Evolutionary conservation across 2,888 invertebrate species (phyloP), one percentile per base, ranked within the genome.

Genomic region (Rhagophthalmus giganteus): DNA sequence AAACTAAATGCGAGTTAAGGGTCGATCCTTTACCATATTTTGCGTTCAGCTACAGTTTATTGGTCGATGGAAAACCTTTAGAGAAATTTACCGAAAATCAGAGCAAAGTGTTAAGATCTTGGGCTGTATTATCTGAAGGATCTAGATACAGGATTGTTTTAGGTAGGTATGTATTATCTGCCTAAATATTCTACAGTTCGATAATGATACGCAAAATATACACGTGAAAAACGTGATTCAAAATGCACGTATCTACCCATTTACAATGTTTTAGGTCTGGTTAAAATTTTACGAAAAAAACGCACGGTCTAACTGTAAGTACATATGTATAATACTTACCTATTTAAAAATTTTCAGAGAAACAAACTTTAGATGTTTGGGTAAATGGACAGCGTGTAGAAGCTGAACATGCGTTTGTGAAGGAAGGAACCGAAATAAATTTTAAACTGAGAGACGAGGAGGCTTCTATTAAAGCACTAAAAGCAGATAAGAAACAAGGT

Each of bases 361-460:
- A 87, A 72, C 86, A 86, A 60, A 83, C 85, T 0, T 74, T 89
- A 58, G 83, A 86, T 66, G 79, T 91, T 13, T 89, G 87, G 85
- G 81, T 88, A 0, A 88, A 90, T 71, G 90, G 90, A 9, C 71
- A 79, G 55, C 79, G 80, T 67, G 74, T 85, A 6, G 85, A 87
- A 57, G 81, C 83, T 0, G 82, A 91, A 87, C 87, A 84, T 38
- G 86, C 86, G 65, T 94, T 94, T 69, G 85, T 87, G 5, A 88
- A 91, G 58, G 85, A 85, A 39, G 94, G 94, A 11, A 90, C 91
- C 0, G 89, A 91, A 73, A 93, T 90, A 38, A 81, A 83, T 58
- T 94, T 94, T 70, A 73, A 78, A 34, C 70, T 88, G 6, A 81
- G 77, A 2, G 75, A 75, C 9, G 63, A 67, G 6, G 69, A 74